Evolutionary conservation across 2,113 vertebrate species (phyloP), one percentile per base, ranked within the genome.

Genomic region (Ceuthmochares aereus): DNA sequence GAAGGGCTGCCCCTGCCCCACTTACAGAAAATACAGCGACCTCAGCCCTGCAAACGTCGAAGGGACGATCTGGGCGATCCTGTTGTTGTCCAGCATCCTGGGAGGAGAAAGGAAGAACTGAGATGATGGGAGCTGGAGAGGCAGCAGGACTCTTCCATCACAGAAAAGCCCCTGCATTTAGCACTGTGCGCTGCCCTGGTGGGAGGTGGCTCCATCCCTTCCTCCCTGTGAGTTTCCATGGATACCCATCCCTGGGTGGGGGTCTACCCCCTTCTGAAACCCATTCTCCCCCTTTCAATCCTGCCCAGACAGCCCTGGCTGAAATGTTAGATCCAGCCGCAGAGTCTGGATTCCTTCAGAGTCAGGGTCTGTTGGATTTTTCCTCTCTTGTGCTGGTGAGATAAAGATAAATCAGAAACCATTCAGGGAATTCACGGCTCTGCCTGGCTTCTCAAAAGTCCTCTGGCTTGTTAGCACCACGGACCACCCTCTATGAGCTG

Each of bases 1-100:
- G 12, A 23, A 42, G 36, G 16, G 37, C 29, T 55, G 47, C 19
- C 14, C 29, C 29, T 18, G 20, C n/a, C 23, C 27, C 13, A 58
- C 97, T 98, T 87, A 98, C 95, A 98, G 87, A 63, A 98, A 98
- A 73, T 97, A 97, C 67, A 98, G 96, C 3, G 96, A 98, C 67
- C 77, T 89, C 60, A 97, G 92, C 23, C 97, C 97, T 42, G 89
- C 84, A 66, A 98, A 97, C 4, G 66, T 69, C 1, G 81, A 80
- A 6, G 97, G 96, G 40, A 82, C 15, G 14, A 98, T 77, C 12
- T 70, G 81, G 16, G 75, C 70, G 40, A 98, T 91, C 75, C 92
- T 91, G 93, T 97, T 98, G 86, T 97, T 96, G 29, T 97, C 97
- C 52, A 98, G 79, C 74, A 98, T 97, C 79, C 97, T 97, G 43